phyloP scores from a whole-genome alignment of 2,888 invertebrate species.

The Stenchaetothrips biformis region DNA sequence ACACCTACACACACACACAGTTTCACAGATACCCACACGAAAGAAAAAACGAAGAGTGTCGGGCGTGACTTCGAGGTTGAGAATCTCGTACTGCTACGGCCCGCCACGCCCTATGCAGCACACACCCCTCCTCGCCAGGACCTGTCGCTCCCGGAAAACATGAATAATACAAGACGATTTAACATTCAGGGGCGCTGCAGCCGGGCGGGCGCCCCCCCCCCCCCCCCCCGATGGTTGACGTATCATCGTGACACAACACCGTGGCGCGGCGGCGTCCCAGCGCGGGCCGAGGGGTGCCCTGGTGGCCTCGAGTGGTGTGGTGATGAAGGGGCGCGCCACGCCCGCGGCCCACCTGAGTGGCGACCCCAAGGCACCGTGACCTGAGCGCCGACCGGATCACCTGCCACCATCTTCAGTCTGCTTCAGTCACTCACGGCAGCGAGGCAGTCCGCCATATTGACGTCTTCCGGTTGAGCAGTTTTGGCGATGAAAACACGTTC shows the following conservation, averaged over 20 bases:
- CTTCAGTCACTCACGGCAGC: too few relatives aligned
- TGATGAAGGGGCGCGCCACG: too few relatives aligned
- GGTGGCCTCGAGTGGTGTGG: too few relatives aligned
- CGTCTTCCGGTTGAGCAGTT: too few relatives aligned
- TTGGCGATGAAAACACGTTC: too few relatives aligned
- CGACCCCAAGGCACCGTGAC: too few relatives aligned
- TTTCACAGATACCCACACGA: not conserved
- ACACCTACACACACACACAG: not conserved
- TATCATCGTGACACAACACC: not conserved
- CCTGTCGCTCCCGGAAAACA: constrained; percentile 8
- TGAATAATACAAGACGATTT: constrained; percentile 20
- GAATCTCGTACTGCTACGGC: not conserved
- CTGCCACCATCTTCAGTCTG: too few relatives aligned
- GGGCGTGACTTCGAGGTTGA: not conserved
- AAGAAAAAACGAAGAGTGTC: not conserved
- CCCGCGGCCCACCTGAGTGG: too few relatives aligned
- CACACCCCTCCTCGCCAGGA: not conserved
- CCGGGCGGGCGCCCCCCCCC: too few relatives aligned
- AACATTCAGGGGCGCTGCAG: constrained; percentile 22
- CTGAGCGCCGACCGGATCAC: too few relatives aligned
- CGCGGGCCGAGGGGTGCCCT: not conserved
- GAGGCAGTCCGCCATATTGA: too few relatives aligned
- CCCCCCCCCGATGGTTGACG: not conserved
- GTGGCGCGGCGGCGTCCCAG: not conserved
- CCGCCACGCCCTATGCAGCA: not conserved